phyloP scores from a whole-genome alignment of 2,113 vertebrate genomes.

The Gnathonemus echidnorhynchus region DNA sequence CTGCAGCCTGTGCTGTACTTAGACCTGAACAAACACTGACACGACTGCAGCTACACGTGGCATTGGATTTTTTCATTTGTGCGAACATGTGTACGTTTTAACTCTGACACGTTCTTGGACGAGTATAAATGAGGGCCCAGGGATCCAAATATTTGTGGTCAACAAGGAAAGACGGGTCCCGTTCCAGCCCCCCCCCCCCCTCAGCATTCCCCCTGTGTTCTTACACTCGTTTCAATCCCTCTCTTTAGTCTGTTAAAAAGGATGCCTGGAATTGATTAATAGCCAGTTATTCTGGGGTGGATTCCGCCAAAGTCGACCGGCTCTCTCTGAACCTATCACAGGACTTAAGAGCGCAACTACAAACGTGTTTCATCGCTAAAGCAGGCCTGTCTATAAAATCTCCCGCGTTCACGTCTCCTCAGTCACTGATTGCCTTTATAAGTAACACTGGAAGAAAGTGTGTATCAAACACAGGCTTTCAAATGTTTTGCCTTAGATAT shows the following conservation, averaged over 20 bases:
- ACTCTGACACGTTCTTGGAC: slow-evolving; percentile 37
- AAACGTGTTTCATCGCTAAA: neutral
- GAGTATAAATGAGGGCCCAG: slow-evolving; percentile 26
- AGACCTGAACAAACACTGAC: neutral
- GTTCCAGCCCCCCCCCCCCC: slow-evolving; percentile 20
- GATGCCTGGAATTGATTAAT: slow-evolving; percentile 32
- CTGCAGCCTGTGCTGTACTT: neutral
- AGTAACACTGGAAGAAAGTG: neutral
- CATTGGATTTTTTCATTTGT: slow-evolving; percentile 22
- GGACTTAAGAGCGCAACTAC: neutral
- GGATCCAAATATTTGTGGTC: slow-evolving; percentile 43
- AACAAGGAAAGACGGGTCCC: slow-evolving; percentile 40
- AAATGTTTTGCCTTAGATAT: slow-evolving; percentile 1
- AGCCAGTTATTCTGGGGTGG: neutral
- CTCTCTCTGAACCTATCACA: neutral
- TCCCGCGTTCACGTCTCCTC: neutral
- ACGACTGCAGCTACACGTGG: neutral
- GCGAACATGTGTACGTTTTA: slow-evolving; percentile 21
- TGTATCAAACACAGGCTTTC: neutral
- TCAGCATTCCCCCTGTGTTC: neutral
- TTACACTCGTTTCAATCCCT: neutral
- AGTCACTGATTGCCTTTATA: neutral
- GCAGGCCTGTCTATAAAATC: slow-evolving; percentile 21
- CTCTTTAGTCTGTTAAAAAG: slow-evolving; percentile 12
- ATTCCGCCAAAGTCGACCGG: neutral